phyloP scores from a whole-genome alignment of 2,113 vertebrate species.

The Chloropsis hardwickii region DNA sequence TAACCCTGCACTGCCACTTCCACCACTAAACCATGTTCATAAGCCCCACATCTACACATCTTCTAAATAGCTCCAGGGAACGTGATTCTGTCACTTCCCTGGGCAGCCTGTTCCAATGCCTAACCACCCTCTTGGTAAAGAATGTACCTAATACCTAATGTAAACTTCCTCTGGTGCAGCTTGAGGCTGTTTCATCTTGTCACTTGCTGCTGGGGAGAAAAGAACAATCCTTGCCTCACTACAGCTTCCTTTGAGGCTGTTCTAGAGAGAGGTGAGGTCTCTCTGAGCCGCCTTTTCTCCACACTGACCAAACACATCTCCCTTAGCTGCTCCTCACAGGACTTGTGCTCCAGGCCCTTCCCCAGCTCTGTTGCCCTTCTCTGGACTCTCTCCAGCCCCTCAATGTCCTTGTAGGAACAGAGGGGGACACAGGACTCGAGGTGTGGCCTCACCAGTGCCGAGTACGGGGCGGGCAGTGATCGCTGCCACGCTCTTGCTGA shows the following conservation, averaged over 20 bases:
- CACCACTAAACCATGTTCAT: accelerated
- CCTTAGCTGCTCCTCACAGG: accelerated
- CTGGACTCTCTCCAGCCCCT: accelerated
- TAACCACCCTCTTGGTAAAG: background rate
- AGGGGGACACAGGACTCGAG: accelerated
- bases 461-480: accelerated
- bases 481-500: accelerated
- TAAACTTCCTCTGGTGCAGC: background rate
- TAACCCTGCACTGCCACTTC: too few species aligned
- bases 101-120: background rate
- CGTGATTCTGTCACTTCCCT: accelerated
- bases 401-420: accelerated
- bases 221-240: accelerated
- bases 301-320: accelerated
- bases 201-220: too few species aligned
- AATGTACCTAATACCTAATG: background rate
- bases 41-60: accelerated
- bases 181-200: accelerated
- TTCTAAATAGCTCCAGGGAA: background rate
- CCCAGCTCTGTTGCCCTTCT: background rate
- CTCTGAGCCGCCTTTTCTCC: background rate
- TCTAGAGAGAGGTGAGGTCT: accelerated
- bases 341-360: background rate
- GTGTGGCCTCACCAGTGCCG: accelerated
- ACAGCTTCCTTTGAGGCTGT: background rate